Evolutionary conservation across 2,888 invertebrate genomes (phyloP).

Genomic region (Nephrotoma appendiculata): DNA sequence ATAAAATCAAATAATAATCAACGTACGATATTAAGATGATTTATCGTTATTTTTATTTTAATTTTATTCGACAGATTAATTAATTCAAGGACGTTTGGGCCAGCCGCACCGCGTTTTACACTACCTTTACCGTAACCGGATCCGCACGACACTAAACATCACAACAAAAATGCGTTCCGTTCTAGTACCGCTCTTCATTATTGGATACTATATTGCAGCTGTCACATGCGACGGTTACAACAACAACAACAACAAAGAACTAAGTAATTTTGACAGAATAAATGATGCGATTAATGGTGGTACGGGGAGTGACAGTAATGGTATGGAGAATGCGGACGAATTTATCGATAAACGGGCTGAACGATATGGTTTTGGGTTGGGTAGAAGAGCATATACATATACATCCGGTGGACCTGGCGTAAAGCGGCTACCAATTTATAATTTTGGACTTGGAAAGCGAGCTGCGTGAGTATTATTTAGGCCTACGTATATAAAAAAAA

Average conservation of each 20-base stretch:
- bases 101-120: too few species aligned
- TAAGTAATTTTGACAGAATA: background rate
- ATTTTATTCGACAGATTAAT: background rate
- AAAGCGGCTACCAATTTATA: slow-evolving; percentile 31
- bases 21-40: background rate
- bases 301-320: slow-evolving; percentile 12
- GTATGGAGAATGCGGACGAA: background rate
- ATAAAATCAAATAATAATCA: background rate
- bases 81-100: background rate
- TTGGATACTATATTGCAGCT: slow-evolving; percentile 7
- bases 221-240: slow-evolving; percentile 7
- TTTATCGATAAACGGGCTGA: slow-evolving; percentile 36
- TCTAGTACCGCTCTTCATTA: slow-evolving; percentile 7
- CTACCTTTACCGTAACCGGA: background rate
- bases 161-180: slow-evolving; percentile 9
- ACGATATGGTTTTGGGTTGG: slow-evolving; percentile 56
- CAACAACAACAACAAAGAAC: background rate
- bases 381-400: slow-evolving; percentile 40
- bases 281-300: background rate
- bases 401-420: slow-evolving; percentile 27
- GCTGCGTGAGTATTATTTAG: slow-evolving; percentile 12
- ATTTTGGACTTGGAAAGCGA: slow-evolving; percentile 30
- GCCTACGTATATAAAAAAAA: background rate
- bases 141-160: background rate
- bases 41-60: background rate